phyloP scores from a whole-genome alignment of 2,888 invertebrate genomes.

The Tenthredo amoena region DNA sequence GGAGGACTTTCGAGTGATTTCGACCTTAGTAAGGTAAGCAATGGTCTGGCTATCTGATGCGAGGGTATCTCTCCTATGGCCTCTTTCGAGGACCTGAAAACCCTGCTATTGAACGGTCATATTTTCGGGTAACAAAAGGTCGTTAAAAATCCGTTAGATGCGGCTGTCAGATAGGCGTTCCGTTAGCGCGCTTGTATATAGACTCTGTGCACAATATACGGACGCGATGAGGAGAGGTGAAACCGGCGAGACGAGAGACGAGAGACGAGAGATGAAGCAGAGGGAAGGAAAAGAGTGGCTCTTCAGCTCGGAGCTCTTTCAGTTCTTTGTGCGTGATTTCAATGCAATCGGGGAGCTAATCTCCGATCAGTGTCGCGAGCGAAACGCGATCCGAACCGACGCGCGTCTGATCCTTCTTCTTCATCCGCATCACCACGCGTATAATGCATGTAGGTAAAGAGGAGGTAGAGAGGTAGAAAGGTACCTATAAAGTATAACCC shows the following conservation, averaged over 20 bases:
- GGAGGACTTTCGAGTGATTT: slow-evolving; percentile 34
- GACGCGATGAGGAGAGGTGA: slow-evolving; percentile 13
- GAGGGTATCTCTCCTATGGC: slow-evolving; percentile 47
- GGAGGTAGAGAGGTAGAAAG: background rate
- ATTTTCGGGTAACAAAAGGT: slow-evolving; percentile 73
- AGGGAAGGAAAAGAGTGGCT: slow-evolving; percentile 43
- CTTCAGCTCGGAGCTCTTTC: slow-evolving; percentile 55
- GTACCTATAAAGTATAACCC: background rate
- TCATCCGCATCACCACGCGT: slow-evolving; percentile 34
- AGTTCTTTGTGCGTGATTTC: slow-evolving; percentile 77
- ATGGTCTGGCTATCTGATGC: background rate
- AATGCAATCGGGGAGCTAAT: slow-evolving; percentile 76
- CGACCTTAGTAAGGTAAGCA: background rate
- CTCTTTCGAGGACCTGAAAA: slow-evolving; percentile 50
- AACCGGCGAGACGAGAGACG: slow-evolving; percentile 55
- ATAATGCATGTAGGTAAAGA: background rate
- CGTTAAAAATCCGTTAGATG: slow-evolving; percentile 77
- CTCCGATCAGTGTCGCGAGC: slow-evolving; percentile 77
- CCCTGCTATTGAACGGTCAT: slow-evolving; percentile 54
- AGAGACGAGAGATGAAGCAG: slow-evolving; percentile 52
- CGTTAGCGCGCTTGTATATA: slow-evolving; percentile 60
- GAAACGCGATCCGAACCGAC: slow-evolving; percentile 76
- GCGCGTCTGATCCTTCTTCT: slow-evolving; percentile 59
- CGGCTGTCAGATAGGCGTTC: slow-evolving; percentile 73
- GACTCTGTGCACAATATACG: slow-evolving; percentile 35